Conservation (phyloP, 2,797 vertebrate species). For the Cygnus olor region DNA sequence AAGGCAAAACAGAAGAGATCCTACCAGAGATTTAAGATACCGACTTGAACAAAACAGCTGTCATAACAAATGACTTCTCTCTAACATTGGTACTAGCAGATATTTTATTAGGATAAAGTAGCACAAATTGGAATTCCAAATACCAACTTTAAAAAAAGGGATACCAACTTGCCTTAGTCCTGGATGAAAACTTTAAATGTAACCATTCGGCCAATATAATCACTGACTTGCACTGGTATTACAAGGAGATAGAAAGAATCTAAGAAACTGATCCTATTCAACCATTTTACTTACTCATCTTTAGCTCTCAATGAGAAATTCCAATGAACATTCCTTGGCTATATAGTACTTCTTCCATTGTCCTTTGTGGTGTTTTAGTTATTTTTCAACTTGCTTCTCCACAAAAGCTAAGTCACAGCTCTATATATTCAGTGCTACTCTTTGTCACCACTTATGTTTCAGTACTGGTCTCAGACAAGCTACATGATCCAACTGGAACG, state of each 20-base stretch:
- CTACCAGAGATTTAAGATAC: background rate
- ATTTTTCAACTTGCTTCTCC: background rate
- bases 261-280: background rate
- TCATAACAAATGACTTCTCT: background rate
- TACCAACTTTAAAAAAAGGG: background rate
- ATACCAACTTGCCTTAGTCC: background rate
- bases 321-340: background rate
- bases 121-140: background rate
- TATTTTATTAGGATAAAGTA: rapidly evolving
- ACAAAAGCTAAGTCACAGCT: background rate
- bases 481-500: background rate
- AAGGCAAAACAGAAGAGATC: background rate
- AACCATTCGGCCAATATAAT: background rate
- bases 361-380: background rate
- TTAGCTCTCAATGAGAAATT: background rate
- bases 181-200: background rate
- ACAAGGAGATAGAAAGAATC: background rate
- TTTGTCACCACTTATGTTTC: background rate
- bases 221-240: rapidly evolving
- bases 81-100: background rate
- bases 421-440: background rate
- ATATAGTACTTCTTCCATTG: background rate
- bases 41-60: background rate
- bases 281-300: background rate
- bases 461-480: background rate